Conservation (phyloP, 2,888 invertebrate genomes). For the Dicranocentrus wangi region DNA sequence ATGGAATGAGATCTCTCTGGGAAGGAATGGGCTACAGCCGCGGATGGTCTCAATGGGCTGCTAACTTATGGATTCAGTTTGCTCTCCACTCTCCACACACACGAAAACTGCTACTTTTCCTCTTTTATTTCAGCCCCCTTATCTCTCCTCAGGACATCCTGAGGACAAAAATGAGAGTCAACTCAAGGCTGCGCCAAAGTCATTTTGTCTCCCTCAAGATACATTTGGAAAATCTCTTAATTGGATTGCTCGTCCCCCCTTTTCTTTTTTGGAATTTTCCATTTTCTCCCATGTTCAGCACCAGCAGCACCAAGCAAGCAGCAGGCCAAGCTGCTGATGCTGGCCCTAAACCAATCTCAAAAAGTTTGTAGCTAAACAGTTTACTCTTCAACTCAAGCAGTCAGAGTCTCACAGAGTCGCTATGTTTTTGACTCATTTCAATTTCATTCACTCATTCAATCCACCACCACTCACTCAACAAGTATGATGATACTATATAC, state of each 20-base stretch:
- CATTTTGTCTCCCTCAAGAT: conserved; percentile 55
- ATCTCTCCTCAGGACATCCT: conserved; percentile 42
- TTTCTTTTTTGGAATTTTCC: conserved; percentile 47
- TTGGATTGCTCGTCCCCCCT: conserved; percentile 53
- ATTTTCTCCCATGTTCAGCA: conserved; percentile 15
- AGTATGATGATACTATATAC: conserved; percentile 15
- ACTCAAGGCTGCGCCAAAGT: conserved; percentile 53
- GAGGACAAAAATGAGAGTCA: background rate
- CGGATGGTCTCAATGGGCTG: conserved; percentile 39
- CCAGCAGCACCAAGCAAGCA: background rate
- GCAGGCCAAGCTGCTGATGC: background rate
- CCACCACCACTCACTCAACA: conserved; percentile 57
- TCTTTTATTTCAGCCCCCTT: conserved; percentile 43
- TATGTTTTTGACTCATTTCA: conserved; percentile 15
- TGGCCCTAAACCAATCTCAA: conserved; percentile 17
- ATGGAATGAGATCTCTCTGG: background rate
- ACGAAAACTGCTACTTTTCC: conserved; percentile 54
- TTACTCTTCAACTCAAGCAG: background rate
- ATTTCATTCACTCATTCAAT: conserved; percentile 1
- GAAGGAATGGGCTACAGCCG: no score
- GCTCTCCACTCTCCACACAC: conserved; percentile 24
- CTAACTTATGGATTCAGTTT: conserved; percentile 36
- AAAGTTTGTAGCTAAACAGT: background rate
- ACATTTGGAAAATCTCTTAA: conserved; percentile 62
- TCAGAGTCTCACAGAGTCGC: no score